Percentiles rank a stretch among this genome's conserved stretches.
These are phyloP conservation scores for Brachypodius melanocephalos DNA, from an alignment of 2,113 vertebrate genomes.

Conservation along the genomic window DNA sequence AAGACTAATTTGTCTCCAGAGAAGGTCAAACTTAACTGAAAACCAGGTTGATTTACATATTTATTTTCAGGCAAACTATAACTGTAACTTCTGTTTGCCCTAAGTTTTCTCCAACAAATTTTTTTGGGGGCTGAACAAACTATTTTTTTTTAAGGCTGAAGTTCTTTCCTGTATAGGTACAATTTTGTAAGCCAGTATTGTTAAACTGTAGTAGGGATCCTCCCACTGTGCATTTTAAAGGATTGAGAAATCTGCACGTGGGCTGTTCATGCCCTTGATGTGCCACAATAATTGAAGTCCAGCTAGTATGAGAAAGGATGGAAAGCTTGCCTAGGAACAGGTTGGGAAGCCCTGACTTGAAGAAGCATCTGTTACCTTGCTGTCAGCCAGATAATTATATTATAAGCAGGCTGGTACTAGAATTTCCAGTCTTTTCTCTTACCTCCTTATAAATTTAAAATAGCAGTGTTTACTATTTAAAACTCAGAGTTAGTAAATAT, in stretches of 20 bases:
- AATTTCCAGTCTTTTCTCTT: neutral
- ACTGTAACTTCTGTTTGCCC: neutral
- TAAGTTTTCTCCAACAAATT: neutral
- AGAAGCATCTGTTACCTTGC: neutral
- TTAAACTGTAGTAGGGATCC: neutral
- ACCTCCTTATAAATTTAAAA: neutral
- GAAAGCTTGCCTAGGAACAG: neutral
- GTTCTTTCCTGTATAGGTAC: neutral
- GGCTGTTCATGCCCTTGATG: neutral
- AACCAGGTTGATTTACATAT: neutral
- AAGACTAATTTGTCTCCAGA: neutral
- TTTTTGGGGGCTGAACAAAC: neutral
- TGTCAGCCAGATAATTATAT: neutral
- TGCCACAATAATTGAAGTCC: neutral
- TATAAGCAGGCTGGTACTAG: neutral
- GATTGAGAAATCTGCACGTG: neutral
- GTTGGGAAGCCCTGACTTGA: neutral
- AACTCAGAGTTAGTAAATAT: neutral
- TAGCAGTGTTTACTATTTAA: neutral
- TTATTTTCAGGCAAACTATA: neutral
- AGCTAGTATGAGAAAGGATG: neutral
- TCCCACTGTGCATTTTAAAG: neutral
- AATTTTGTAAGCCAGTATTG: neutral
- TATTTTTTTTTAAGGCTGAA: neutral
- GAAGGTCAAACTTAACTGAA: neutral